A percentile compares a stretch with the other conserved stretches of the same genome.
Evolutionary conservation across 2,888 invertebrate genomes (phyloP).

Genomic region (Polyommatus iphigenia): DNA sequence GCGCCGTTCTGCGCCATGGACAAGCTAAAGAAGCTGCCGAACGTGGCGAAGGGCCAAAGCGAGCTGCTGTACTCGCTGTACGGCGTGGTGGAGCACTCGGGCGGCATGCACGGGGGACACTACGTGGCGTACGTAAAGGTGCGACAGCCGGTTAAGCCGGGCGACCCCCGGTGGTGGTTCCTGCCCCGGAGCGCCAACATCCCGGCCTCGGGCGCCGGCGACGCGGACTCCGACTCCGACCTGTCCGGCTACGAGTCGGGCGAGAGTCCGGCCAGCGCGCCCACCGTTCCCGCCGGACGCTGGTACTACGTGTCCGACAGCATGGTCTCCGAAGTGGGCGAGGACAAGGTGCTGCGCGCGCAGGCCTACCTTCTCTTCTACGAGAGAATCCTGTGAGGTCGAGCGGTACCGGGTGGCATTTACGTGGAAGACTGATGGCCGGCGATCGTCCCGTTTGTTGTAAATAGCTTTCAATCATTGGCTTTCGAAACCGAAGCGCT

Average conservation of each 20-base stretch:
- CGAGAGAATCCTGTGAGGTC: conserved; percentile 86
- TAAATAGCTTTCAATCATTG: conserved; percentile 55
- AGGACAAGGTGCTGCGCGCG: conserved; percentile 88
- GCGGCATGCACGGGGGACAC: conserved; percentile 90
- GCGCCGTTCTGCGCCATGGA: conserved; percentile 93
- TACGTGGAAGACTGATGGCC: conserved; percentile 66
- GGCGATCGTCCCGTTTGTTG: conserved; percentile 48
- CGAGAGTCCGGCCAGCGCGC: conserved; percentile 60
- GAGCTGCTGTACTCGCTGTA: conserved; percentile 93
- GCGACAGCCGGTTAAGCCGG: conserved; percentile 79
- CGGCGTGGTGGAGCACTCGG: conserved; percentile 97
- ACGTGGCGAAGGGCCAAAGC: conserved; percentile 81
- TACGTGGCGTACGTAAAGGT: conserved; percentile 98
- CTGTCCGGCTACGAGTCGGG: conserved; percentile 79
- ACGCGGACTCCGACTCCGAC: conserved; percentile 78
- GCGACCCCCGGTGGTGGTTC: conserved; percentile 87
- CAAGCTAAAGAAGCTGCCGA: conserved; percentile 81
- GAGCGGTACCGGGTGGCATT: conserved; percentile 55
- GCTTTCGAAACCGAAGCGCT: conserved; percentile 39
- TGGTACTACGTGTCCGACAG: conserved; percentile 98
- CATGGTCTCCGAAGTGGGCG: conserved; percentile 89
- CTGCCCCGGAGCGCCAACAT: conserved; percentile 82
- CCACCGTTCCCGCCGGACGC: conserved; percentile 82
- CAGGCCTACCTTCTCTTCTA: conserved; percentile 98
- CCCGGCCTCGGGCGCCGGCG: conserved; percentile 68